Evolutionary conservation across 1,140 invertebrate species (phyloP).

Genomic region (Phenacoccus solenopsis): DNA sequence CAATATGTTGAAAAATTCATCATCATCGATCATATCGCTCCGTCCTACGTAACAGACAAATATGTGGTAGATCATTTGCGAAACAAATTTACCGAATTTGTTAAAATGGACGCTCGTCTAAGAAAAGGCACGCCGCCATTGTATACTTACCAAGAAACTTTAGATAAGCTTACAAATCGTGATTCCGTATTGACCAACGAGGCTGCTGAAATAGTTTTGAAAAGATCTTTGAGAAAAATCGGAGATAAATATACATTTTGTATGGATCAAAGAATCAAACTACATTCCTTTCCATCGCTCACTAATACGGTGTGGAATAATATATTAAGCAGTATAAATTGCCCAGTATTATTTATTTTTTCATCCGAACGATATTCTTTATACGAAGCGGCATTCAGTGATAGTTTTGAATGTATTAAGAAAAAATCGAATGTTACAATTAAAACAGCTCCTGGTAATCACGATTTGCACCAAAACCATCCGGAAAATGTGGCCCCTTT

Average conservation of each 20-base stretch:
- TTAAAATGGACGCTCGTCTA: conserved; percentile 19
- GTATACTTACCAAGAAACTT: conserved; percentile 40
- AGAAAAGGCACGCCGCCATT: conserved; percentile 29
- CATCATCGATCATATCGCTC: conserved; percentile 38
- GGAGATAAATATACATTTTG: conserved; percentile 30
- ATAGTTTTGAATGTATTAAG: conserved; percentile 26
- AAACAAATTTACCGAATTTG: conserved; percentile 27
- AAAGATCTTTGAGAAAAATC: conserved; percentile 34
- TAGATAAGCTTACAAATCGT: conserved; percentile 34
- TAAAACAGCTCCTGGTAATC: conserved; percentile 41
- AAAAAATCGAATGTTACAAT: conserved; percentile 31
- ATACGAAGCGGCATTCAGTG: conserved; percentile 12
- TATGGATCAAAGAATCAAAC: conserved; percentile 32
- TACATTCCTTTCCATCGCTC: conserved; percentile 20
- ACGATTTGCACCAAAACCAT: conserved; percentile 48
- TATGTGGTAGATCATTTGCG: conserved; percentile 29
- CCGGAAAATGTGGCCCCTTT: conserved; percentile 39
- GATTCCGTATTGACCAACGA: conserved; percentile 31
- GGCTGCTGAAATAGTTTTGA: conserved; percentile 38
- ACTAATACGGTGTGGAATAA: conserved; percentile 22
- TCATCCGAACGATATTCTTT: background rate
- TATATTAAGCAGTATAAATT: conserved; percentile 25
- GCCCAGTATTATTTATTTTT: conserved; percentile 31
- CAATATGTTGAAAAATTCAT: conserved; percentile 38
- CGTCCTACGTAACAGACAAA: conserved; percentile 28